phyloP scores from a whole-genome alignment of 2,888 invertebrate genomes.

The Coelinius sp. region DNA sequence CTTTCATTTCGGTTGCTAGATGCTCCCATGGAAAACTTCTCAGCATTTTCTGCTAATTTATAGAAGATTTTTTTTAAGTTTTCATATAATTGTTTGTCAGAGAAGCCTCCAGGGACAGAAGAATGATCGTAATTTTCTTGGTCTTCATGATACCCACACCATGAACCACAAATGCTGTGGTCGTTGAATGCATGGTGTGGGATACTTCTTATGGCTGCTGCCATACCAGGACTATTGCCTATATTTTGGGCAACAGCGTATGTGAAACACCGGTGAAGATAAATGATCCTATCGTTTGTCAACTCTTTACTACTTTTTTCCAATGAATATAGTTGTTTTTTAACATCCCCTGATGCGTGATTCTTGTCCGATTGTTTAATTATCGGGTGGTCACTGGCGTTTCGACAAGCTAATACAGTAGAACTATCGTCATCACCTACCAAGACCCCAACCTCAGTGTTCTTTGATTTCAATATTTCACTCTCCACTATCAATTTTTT shows the following conservation, averaged over 20 bases:
- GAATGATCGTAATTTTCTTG: conserved; percentile 25
- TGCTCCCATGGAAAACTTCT: conserved; percentile 38
- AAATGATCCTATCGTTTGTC: conserved; percentile 39
- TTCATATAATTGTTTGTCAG: conserved; percentile 39
- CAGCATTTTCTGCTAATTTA: conserved; percentile 37
- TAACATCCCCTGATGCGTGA: conserved; percentile 45
- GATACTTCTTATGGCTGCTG: conserved; percentile 35
- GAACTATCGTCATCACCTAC: conserved; percentile 51
- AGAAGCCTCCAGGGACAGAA: conserved; percentile 34
- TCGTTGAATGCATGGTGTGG: conserved; percentile 44
- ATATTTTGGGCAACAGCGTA: conserved; percentile 49
- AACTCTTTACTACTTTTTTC: conserved; percentile 41
- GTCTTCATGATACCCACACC: conserved; percentile 44
- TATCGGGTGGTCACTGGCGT: conserved; percentile 41
- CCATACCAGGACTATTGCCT: conserved; percentile 40
- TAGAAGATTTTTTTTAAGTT: conserved; percentile 33
- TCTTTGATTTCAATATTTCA: neutral
- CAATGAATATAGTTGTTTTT: conserved; percentile 39
- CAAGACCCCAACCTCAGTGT: neutral
- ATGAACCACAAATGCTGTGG: conserved; percentile 44
- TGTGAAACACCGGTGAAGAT: conserved; percentile 49
- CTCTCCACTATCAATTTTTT: neutral
- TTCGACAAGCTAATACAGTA: conserved; percentile 47
- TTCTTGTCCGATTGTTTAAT: conserved; percentile 50
- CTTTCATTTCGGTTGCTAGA: conserved; percentile 38